Base-by-base conservation (phyloP, 2,113 vertebrate species). In the Piaya cayana region DNA sequence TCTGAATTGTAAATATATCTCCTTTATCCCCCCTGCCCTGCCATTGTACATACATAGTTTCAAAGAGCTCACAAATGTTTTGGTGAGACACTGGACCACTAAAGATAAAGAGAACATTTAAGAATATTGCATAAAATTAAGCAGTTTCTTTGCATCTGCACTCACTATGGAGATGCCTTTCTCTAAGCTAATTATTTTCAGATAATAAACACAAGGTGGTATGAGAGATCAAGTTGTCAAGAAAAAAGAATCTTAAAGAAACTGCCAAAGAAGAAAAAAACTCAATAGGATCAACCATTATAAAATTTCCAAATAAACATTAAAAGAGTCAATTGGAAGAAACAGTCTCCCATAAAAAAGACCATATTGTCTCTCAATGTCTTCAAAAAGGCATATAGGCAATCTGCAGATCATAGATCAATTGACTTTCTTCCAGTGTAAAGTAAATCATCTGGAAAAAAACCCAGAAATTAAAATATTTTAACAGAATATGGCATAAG, bases 61-160 rank as follows among this genome's bases (percentile, higher is more conserved):
- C 92, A 97, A 96, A 97, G 94, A 94, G 92, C 64, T 92, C 86
- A 80, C 80, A 96, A 94, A 94, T 86, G 90, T 47, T 90, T 92
- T 96, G 94, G 93, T 90, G 92, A 93, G 88, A 93, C 82, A 93
- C 85, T 96, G 94, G 94, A 96, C 79, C 71, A 86, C 79, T 70
- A 96, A 91, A 96, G 93, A 96, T 95, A 94, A 97, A 96, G 82
- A 91, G 87, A 96, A 94, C 79, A 97, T 96, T 95, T 96, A 95
- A 90, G 92, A 95, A 81, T 92, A 88, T 86, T 94, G 95, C 94
- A 95, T 95, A 94, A 94, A 96, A 86, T 95, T 79, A 95, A 96
- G 92, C 79, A 88, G 94, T 96, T 95, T 94, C 86, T 94, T 93
- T 92, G 76, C 93, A 95, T 96, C 94, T 96, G 94, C 88, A 83